These are phyloP conservation scores for Epizoanthus stellaris DNA, from an alignment of 92 coral and sea anemone genomes.

Conservation along the genomic window DNA sequence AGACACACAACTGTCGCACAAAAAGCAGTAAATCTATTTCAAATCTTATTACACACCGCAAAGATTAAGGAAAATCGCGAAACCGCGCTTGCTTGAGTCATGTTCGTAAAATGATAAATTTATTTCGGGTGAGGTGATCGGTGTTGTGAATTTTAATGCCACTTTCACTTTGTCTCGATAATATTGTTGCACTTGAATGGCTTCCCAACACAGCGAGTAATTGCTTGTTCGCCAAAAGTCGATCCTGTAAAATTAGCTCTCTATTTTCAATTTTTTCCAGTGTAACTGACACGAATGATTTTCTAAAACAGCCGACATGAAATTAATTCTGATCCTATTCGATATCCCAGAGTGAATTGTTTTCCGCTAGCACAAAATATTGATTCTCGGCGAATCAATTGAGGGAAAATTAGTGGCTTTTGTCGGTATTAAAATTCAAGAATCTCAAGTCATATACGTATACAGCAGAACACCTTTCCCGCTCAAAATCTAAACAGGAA, in stretches of 20 bases:
- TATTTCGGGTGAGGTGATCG: slow-evolving; percentile 36
- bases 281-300: slow-evolving; percentile 18
- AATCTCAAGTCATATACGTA: neutral
- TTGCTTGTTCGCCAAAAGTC: neutral
- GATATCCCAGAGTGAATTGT: slow-evolving; percentile 23
- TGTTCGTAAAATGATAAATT: slow-evolving; percentile 15
- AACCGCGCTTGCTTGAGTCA: slow-evolving; percentile 16
- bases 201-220: slow-evolving; percentile 28
- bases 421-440: slow-evolving; percentile 45
- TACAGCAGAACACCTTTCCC: slow-evolving; percentile 26
- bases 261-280: slow-evolving; percentile 6
- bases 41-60: slow-evolving; percentile 26
- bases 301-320: slow-evolving; percentile 32
- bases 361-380: slow-evolving; percentile 43
- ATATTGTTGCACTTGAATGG: slow-evolving; percentile 40
- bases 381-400: slow-evolving; percentile 43
- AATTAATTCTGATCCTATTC: slow-evolving; percentile 27
- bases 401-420: slow-evolving; percentile 41
- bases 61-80: slow-evolving; percentile 29
- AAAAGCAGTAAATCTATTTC: slow-evolving; percentile 9
- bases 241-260: slow-evolving; percentile 13
- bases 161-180: slow-evolving; percentile 44
- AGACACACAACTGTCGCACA: slow-evolving; percentile 67
- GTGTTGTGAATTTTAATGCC: slow-evolving; percentile 36
- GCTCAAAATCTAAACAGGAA: slow-evolving; percentile 25